phyloP scores from a whole-genome alignment of 2,113 vertebrate species.

The Platycercus adscitus region DNA sequence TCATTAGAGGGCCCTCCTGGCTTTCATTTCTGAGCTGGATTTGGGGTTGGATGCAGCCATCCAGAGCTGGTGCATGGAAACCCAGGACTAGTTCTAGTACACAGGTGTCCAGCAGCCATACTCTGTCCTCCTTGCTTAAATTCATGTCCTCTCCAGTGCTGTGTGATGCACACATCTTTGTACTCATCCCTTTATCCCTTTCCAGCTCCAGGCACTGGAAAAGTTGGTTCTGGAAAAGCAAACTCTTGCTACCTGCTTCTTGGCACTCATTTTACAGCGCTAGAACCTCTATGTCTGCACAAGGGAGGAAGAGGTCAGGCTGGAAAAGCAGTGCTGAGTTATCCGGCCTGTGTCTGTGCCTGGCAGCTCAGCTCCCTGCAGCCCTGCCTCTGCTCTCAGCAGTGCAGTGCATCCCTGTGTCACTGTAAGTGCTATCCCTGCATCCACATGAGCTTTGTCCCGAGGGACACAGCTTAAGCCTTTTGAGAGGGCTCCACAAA shows the following conservation, averaged over 20 bases:
- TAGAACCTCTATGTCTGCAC: neutral
- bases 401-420: neutral
- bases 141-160: fast-evolving
- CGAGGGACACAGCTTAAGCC: neutral
- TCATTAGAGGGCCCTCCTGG: neutral
- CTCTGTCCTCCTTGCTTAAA: neutral
- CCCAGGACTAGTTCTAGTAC: neutral
- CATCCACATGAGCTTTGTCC: neutral
- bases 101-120: neutral
- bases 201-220: neutral
- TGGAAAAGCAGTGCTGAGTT: neutral
- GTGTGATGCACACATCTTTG: neutral
- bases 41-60: no score
- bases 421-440: neutral
- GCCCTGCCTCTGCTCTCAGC: neutral
- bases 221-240: neutral
- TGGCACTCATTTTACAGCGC: fast-evolving
- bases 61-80: neutral
- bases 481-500: neutral
- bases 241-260: neutral
- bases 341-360: fast-evolving
- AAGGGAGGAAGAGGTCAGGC: fast-evolving
- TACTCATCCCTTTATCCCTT: neutral
- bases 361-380: neutral
- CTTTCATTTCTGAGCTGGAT: neutral